Evolutionary conservation across 1,140 invertebrate genomes (phyloP).

Genomic region (Procambarus clarkii): DNA sequence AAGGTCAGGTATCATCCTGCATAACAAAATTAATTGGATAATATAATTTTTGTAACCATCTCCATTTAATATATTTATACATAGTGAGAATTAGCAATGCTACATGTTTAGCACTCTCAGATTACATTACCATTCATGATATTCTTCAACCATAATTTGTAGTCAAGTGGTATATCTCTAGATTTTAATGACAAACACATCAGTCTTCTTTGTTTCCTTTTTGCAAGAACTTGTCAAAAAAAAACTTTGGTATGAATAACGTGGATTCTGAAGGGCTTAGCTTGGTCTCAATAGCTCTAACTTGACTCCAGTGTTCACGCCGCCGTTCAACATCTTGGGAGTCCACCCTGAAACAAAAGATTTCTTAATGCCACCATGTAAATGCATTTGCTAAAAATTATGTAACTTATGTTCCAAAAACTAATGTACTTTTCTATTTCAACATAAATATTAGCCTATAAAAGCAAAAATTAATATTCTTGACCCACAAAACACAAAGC

Average conservation of each 20-base stretch:
- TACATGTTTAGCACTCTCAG: not conserved
- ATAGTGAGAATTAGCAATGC: not conserved
- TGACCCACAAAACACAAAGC: too few relatives aligned
- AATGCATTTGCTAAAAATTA: too few relatives aligned
- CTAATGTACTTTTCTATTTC: too few relatives aligned
- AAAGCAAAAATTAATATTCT: too few relatives aligned
- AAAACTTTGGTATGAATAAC: slow-evolving; percentile 53
- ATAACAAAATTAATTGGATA: not conserved
- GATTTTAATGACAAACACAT: slow-evolving; percentile 33
- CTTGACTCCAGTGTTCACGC: slow-evolving; percentile 72
- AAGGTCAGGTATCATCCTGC: not conserved
- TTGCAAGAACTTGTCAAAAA: slow-evolving; percentile 52
- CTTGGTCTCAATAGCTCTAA: slow-evolving; percentile 75
- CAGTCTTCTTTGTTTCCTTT: slow-evolving; percentile 45
- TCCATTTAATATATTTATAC: not conserved
- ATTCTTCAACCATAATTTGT: not conserved
- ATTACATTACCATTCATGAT: not conserved
- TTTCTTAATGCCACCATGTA: not conserved
- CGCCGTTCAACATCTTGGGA: slow-evolving; percentile 59
- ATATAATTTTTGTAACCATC: not conserved
- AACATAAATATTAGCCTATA: too few relatives aligned
- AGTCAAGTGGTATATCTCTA: not conserved
- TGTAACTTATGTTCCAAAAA: too few relatives aligned
- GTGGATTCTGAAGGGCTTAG: slow-evolving; percentile 77
- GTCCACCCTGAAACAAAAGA: slow-evolving; percentile 54